phyloP scores from a whole-genome alignment of 2,888 invertebrate genomes.

The Liopterus haemorrhoidalis region DNA sequence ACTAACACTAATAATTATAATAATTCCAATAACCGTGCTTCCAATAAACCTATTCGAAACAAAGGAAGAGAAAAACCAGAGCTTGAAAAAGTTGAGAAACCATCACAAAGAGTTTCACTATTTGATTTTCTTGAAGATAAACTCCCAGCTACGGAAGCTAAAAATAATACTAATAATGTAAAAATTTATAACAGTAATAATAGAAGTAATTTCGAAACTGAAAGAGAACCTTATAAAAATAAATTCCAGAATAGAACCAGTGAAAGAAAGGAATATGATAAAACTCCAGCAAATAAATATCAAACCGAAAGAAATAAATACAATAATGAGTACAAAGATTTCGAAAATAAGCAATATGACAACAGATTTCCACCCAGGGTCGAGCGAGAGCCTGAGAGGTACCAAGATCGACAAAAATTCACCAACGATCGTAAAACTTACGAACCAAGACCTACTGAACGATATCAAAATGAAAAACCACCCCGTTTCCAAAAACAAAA shows the following conservation, averaged over 20 bases:
- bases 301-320: slow-evolving; percentile 31
- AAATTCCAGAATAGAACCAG: slow-evolving; percentile 34
- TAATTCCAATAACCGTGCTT: slow-evolving; percentile 10
- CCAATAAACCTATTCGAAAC: slow-evolving; percentile 11
- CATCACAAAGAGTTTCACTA: slow-evolving; percentile 71
- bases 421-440: not conserved
- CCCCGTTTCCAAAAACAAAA: slow-evolving; percentile 51
- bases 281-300: slow-evolving; percentile 22
- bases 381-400: not conserved
- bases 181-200: too few species aligned
- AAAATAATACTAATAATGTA: slow-evolving; percentile 11
- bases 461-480: slow-evolving; percentile 49
- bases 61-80: slow-evolving; percentile 46
- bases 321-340: slow-evolving; percentile 31
- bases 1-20: slow-evolving; percentile 10
- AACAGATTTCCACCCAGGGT: not conserved
- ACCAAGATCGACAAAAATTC: not conserved
- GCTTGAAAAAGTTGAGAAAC: slow-evolving; percentile 60
- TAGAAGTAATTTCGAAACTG: slow-evolving; percentile 28
- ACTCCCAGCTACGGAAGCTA: slow-evolving; percentile 49
- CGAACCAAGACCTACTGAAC: not conserved
- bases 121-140: slow-evolving; percentile 81
- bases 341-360: not conserved
- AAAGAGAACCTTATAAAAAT: slow-evolving; percentile 41
- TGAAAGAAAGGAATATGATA: slow-evolving; percentile 26